Evolutionary conservation across 2,113 vertebrate genomes (phyloP).

Genomic region (Setophaga petechia): DNA sequence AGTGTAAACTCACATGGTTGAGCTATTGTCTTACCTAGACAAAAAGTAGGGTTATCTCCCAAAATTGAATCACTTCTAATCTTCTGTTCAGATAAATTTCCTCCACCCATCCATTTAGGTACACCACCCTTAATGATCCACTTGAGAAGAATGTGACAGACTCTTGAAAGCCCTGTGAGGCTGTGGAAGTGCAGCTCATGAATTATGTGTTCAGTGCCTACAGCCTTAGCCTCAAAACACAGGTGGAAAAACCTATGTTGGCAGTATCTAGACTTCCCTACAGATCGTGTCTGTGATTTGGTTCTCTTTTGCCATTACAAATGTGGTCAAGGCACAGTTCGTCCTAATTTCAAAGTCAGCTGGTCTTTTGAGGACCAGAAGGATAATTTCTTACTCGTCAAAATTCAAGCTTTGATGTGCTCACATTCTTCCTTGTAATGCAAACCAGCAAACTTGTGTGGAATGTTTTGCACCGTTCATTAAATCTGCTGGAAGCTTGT

Average conservation of each 20-base stretch:
- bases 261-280: neutral
- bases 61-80: conserved; percentile 61
- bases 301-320: neutral
- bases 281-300: neutral
- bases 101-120: conserved; percentile 50
- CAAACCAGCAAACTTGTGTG: neutral
- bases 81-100: conserved; percentile 53
- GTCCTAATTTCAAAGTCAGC: neutral
- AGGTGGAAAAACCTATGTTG: neutral
- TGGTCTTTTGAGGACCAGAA: neutral
- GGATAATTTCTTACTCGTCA: neutral
- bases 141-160: conserved; percentile 53
- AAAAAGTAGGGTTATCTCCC: conserved; percentile 52
- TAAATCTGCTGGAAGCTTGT: neutral
- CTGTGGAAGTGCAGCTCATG: neutral
- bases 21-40: conserved; percentile 11
- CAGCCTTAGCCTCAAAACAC: neutral
- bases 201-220: conserved; percentile 21
- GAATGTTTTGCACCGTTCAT: neutral
- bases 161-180: neutral
- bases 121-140: conserved; percentile 59
- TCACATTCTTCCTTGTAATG: neutral
- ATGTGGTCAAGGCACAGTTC: neutral
- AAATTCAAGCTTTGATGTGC: conserved; percentile 16
- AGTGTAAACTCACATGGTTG: neutral